Base-by-base conservation (phyloP, 2,113 vertebrate genomes). In the Vidua macroura region DNA sequence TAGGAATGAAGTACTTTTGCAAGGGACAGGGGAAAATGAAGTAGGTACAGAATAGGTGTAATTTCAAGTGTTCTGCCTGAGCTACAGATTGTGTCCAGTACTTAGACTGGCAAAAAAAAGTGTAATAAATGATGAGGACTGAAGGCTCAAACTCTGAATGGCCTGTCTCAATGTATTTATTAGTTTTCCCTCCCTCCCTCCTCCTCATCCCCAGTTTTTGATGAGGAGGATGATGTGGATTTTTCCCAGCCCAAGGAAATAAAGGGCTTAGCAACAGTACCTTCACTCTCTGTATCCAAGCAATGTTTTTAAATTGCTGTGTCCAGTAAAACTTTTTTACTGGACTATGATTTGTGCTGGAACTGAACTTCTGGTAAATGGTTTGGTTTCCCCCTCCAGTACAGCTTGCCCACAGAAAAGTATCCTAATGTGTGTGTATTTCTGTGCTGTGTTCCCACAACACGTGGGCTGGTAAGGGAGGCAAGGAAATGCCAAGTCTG, bases 311-410 rank as follows among this genome's bases (percentile, higher is more conserved):
- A 80, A 95, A 95, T 74, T 66, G 68, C 75, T 74, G 31, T 49
- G 82, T 88, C 82, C 75, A 81, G 55, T 92, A 87, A 85, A 91
- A 92, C 39, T 37, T 67, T 93, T 96, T 88, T 90, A 90, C 68
- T 70, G 88, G 79, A 52, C 76, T 83, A 19, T 92, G 76, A 92
- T 94, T 83, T 92, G 75, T 4, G 3, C 44, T 76, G 62, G 64
- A 86, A 72, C 39, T 51, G 77, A 93, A 68, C 37, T 78, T 52
- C 75, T 81, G 76, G 72, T 72, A 90, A 74, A n/a, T 74, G 67
- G 33, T 60, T 91, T 95, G 79, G 33, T 55, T 86, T 86, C 90
- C 59, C 63, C 72, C 67, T 75, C 58, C 62, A 58, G 63, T 16
- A 27, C 37, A 67, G 41, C 43, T 77, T 46, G 22, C 68, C 46